These are phyloP conservation scores for Actinia tenebrosa DNA, from an alignment of 64 coral and sea anemone genomes.

Conservation along the genomic window DNA sequence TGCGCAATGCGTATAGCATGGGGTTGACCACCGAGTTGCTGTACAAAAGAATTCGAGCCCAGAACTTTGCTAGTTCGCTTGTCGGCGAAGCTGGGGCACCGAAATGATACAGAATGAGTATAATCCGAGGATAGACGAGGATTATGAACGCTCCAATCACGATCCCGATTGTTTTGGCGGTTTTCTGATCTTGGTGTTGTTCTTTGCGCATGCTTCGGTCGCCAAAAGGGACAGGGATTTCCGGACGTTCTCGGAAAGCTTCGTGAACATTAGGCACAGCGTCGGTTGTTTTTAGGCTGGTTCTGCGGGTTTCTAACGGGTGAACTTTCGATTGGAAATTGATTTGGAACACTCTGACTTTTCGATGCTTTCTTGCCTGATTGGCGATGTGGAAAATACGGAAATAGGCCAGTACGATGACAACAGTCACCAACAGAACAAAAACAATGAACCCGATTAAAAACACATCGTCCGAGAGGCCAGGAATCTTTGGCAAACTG, in stretches of 20 bases:
- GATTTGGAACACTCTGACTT: neutral
- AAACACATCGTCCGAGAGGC: neutral
- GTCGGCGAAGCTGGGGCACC: neutral
- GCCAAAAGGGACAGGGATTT: neutral
- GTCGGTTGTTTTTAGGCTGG: neutral
- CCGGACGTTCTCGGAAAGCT: neutral
- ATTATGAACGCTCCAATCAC: conserved; percentile 38
- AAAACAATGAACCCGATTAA: conserved; percentile 22
- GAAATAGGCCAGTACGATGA: conserved; percentile 25
- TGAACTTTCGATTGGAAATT: neutral
- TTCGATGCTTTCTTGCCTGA: neutral
- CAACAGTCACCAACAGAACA: conserved; percentile 21
- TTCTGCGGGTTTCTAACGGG: neutral
- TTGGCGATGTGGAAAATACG: conserved; percentile 26
- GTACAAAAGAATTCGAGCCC: conserved; percentile 47
- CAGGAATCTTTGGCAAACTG: conserved; percentile 12
- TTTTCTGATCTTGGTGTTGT: conserved; percentile 29
- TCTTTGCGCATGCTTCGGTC: conserved; percentile 8
- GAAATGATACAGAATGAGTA: conserved; percentile 38
- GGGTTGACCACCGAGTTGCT: conserved; percentile 39
- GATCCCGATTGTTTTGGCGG: conserved; percentile 35
- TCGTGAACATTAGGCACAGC: neutral
- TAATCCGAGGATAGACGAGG: conserved; percentile 52
- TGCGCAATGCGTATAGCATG: conserved; percentile 51
- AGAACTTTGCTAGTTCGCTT: neutral